Conservation (phyloP, 2,113 vertebrate species). For the Rhinopomastus cyanomelas region DNA sequence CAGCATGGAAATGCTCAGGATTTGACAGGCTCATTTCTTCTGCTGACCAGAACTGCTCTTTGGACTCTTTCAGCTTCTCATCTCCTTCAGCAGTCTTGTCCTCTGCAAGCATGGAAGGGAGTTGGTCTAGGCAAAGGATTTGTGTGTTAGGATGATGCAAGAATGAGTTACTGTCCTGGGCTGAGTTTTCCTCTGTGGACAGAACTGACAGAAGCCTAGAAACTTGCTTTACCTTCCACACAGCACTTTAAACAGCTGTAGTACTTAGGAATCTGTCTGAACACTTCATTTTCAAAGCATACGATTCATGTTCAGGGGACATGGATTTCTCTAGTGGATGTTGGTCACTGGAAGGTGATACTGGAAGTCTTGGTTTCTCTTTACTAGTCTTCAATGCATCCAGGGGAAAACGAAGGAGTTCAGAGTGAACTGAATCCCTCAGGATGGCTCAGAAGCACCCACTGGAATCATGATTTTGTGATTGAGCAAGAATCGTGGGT, state of each 20-base stretch:
- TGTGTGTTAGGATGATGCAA: background rate
- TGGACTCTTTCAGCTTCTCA: background rate
- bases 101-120: background rate
- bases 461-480: background rate
- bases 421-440: background rate
- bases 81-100: background rate
- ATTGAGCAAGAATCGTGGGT: background rate
- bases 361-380: background rate
- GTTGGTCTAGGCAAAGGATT: background rate
- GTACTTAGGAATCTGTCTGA: background rate
- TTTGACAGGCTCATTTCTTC: background rate
- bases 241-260: background rate
- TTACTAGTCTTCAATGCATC: background rate
- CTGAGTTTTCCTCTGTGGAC: background rate
- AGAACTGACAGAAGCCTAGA: background rate
- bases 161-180: background rate
- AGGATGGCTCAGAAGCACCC: background rate
- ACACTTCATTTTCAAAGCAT: background rate
- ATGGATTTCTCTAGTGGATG: background rate
- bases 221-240: background rate
- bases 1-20: background rate
- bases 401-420: background rate
- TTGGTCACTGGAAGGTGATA: background rate
- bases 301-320: background rate
- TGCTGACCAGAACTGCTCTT: background rate